These are phyloP conservation scores for Phylloscopus collybita DNA, from an alignment of 2,797 vertebrate species.

Conservation along the genomic window DNA sequence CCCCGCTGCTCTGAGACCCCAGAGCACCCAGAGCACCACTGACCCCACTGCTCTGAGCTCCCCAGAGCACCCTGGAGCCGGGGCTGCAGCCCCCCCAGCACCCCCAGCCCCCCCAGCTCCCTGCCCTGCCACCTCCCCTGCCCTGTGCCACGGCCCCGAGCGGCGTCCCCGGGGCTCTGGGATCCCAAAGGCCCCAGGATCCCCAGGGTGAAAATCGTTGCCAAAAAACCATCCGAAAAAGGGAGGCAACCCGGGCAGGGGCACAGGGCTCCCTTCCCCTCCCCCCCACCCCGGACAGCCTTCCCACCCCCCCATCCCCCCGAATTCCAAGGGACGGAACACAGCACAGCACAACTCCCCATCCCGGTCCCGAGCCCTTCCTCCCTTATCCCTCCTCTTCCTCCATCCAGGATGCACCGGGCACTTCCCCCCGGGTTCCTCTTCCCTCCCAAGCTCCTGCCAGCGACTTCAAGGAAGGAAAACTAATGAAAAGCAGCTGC, in stretches of 20 bases:
- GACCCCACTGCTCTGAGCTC: too few relatives aligned
- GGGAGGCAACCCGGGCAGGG: rapidly evolving
- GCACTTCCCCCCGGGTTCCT: neutral
- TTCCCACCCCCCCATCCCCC: neutral
- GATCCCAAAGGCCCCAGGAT: neutral
- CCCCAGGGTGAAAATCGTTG: rapidly evolving
- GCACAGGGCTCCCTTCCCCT: neutral
- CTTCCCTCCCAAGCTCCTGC: neutral
- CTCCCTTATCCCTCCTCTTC: constrained; percentile 29
- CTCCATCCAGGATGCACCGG: neutral
- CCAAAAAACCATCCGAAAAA: neutral
- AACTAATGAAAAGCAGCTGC: constrained; percentile 60
- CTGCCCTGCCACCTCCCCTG: neutral
- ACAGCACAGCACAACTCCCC: rapidly evolving
- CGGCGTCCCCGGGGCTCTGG: neutral
- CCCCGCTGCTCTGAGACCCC: neutral
- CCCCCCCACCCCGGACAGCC: neutral
- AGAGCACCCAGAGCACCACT: too few relatives aligned
- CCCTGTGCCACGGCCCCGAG: neutral
- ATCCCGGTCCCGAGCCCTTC: neutral
- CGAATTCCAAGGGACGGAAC: rapidly evolving
- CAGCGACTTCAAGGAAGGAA: constrained; percentile 21
- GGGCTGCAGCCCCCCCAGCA: neutral
- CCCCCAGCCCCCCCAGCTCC: neutral
- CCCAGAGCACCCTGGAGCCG: rapidly evolving